Conservation (phyloP, 2,888 invertebrate genomes). For the Luffia ferchaultella region DNA sequence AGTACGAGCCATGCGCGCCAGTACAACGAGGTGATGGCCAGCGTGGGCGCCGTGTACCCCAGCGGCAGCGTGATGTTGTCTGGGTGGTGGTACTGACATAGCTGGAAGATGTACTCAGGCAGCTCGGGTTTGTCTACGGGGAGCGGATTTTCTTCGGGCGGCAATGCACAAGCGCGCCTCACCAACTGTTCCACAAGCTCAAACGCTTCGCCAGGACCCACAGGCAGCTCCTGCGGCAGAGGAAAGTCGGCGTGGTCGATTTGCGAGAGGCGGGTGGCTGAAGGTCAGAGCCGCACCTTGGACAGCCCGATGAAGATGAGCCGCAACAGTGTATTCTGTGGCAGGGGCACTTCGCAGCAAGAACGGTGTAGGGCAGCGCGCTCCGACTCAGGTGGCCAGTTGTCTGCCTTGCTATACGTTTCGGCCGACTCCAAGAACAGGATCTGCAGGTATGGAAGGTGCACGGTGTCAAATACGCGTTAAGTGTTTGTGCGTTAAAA, state of each 20-base stretch:
- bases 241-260: too few species aligned
- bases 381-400: slow-evolving; percentile 94
- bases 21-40: slow-evolving; percentile 91
- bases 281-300: slow-evolving; percentile 43
- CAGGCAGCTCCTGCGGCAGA: slow-evolving; percentile 74
- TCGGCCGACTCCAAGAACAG: slow-evolving; percentile 81
- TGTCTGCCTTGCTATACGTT: slow-evolving; percentile 82
- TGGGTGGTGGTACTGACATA: slow-evolving; percentile 91
- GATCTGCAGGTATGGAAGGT: slow-evolving; percentile 42
- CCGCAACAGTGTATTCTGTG: slow-evolving; percentile 83
- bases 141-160: slow-evolving; percentile 76
- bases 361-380: slow-evolving; percentile 79
- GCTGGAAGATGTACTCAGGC: slow-evolving; percentile 88
- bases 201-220: slow-evolving; percentile 83
- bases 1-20: slow-evolving; percentile 95
- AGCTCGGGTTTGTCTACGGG: slow-evolving; percentile 84
- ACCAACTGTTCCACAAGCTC: slow-evolving; percentile 88
- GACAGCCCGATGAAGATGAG: slow-evolving; percentile 84
- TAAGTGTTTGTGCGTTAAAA: too few species aligned
- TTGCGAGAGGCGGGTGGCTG: not conserved
- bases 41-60: slow-evolving; percentile 78
- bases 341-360: slow-evolving; percentile 87
- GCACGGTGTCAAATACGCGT: too few species aligned
- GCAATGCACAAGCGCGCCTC: slow-evolving; percentile 82
- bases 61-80: slow-evolving; percentile 88